Evolutionary conservation across 23 tunicate genomes (phyloP), one percentile per base, ranked within the genome.

Genomic region (Halocynthia roretzi): DNA sequence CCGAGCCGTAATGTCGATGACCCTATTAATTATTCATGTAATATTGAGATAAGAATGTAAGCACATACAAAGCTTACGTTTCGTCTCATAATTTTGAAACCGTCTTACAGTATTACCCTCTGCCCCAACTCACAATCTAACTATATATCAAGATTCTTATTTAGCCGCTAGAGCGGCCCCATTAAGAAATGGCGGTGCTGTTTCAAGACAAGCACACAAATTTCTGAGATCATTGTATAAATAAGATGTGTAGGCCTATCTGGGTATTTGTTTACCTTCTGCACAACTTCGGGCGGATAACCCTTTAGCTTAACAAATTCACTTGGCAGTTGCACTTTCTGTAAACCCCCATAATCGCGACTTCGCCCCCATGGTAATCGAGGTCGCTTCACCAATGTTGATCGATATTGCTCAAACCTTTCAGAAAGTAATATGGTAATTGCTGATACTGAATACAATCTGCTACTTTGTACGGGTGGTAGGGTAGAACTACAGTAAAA

Each of bases 291-390:
- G 7, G 96, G 96, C 18, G 96, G 96, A 57, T 75, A 89, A 4
- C 83, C 82, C 76, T 62, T 80, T 5, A 67, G 85, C 67, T 89
- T 89, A 9, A 84, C 56, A 67, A 89, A 89, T 62, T 89, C 96
- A 9, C 60, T 76, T 6, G 96, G 96, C 7, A 89, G 76, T 67
- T 89, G 96, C 40, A 89, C 88, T 53, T 83, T 80, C 71, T 89
- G 96, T 21, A 89, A 51, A 7, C 96, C 96, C 17, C 96, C 96
- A 76, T 89, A 89, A 31, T 89, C 89, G n/a, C 96, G 66, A 7
- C 75, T 49, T 54, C 96, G 75, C 31, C 96, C 96, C 96, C 96
- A 89, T 68, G 88, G 88, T 52, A 80, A 51, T 48, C 78, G 71
- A 7, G 96, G 87, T 69, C 83, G 85, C 77, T 89, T 89, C 56